Percentiles rank a stretch among this genome's conserved stretches.
Evolutionary conservation across 2,797 vertebrate species (phyloP).

Genomic region (Sebastes miniatus): DNA sequence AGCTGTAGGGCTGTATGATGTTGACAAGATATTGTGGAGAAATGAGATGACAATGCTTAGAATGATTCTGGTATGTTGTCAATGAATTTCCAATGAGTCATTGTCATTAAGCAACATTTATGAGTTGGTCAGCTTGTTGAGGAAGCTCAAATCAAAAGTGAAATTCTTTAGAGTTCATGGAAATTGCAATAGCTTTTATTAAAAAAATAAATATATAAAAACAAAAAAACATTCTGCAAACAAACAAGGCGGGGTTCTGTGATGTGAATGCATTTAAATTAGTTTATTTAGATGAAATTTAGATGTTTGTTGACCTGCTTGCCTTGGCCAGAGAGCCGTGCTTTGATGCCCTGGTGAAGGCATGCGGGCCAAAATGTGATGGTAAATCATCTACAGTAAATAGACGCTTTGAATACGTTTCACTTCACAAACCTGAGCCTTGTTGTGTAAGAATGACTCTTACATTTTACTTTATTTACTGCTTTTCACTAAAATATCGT

Average conservation of each 20-base stretch:
- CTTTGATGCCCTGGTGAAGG: slow-evolving; percentile 21
- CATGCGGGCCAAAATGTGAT: slow-evolving; percentile 26
- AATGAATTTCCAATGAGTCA: background rate
- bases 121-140: background rate
- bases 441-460: background rate
- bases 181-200: background rate
- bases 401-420: slow-evolving; percentile 28
- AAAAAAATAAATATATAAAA: background rate
- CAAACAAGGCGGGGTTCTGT: background rate
- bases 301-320: slow-evolving; percentile 28
- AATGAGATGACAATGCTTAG: background rate
- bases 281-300: slow-evolving; percentile 16
- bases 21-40: background rate
- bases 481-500: background rate
- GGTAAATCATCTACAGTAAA: slow-evolving; percentile 51
- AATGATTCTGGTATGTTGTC: background rate
- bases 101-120: background rate
- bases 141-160: background rate
- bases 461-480: background rate
- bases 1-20: slow-evolving; percentile 11
- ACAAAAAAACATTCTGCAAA: background rate
- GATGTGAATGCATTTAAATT: background rate
- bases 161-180: background rate
- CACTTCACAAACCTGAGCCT: slow-evolving; percentile 12
- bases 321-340: background rate